A percentile compares a stretch with the other conserved stretches of the same genome.
phyloP scores from a whole-genome alignment of 2,797 vertebrate species.

The Sebastes goodei region DNA sequence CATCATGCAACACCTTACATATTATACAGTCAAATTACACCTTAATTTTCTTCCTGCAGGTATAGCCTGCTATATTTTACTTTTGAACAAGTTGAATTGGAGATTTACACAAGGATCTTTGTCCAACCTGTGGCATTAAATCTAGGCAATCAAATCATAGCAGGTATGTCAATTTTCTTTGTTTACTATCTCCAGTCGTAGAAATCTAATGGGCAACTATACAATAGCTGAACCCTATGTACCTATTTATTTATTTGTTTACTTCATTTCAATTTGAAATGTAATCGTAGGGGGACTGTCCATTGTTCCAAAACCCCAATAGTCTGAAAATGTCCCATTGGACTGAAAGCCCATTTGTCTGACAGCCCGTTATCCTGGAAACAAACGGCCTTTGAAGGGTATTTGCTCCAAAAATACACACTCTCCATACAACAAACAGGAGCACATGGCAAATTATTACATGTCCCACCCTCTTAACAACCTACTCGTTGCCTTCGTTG shows the following conservation, averaged over 20 bases:
- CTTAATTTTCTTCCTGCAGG: constrained; percentile 23
- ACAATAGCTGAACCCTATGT: background rate
- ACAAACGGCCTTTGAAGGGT: no score
- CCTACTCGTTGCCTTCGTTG: no score
- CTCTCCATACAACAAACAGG: no score
- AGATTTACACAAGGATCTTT: constrained; percentile 16
- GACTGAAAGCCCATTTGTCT: background rate
- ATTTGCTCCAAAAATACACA: no score
- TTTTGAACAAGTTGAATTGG: constrained; percentile 10
- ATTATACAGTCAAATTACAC: constrained; percentile 43
- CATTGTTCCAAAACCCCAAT: background rate
- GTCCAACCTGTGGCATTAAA: constrained; percentile 11
- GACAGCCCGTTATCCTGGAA: background rate
- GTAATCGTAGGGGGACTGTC: background rate
- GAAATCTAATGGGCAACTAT: background rate
- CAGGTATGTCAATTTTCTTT: background rate
- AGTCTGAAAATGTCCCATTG: background rate
- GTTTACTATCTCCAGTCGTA: background rate
- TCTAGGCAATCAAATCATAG: background rate
- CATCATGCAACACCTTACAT: constrained; percentile 65
- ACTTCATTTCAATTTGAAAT: background rate
- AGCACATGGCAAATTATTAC: no score
- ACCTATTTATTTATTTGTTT: background rate
- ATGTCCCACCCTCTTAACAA: no score
- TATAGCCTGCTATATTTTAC: constrained; percentile 27